A percentile compares a stretch with the other conserved stretches of the same genome.
Conservation (phyloP, 2,113 vertebrate genomes). For the Callithrix jacchus region DNA sequence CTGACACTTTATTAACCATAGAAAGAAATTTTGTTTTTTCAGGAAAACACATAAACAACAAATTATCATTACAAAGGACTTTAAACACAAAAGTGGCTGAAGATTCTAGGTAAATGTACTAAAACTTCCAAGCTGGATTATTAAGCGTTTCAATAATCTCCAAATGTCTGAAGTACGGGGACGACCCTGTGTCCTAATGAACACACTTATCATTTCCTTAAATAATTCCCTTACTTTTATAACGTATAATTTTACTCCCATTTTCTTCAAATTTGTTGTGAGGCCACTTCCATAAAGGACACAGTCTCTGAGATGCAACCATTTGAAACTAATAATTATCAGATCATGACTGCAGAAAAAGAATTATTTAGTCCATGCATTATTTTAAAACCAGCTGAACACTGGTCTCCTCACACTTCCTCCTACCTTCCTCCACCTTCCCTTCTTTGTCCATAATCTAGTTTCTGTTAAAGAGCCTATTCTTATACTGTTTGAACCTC, state of each 20-base stretch:
- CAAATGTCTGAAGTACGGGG: not conserved
- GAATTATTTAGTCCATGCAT: not conserved
- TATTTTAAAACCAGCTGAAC: not conserved
- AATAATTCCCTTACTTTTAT: not conserved
- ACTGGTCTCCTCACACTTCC: not conserved
- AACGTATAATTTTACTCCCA: not conserved
- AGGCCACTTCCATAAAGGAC: not conserved
- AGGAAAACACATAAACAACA: not conserved
- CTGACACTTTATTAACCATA: not conserved
- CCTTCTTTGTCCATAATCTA: conserved; percentile 19
- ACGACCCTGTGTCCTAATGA: not conserved
- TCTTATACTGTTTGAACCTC: conserved; percentile 51
- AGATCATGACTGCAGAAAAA: not conserved
- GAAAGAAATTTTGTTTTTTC: conserved; percentile 25
- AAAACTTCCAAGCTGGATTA: not conserved
- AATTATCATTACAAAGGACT: not conserved
- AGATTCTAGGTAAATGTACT: not conserved
- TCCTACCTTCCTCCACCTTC: not conserved
- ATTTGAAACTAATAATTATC: not conserved
- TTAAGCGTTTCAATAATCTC: not conserved
- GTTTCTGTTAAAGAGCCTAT: conserved; percentile 49
- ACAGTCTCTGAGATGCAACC: not conserved
- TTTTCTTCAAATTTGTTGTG: not conserved
- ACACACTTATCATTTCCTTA: not conserved
- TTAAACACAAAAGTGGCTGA: not conserved